Conservation (phyloP, 1,140 invertebrate species). For the Melitaea cinxia region DNA sequence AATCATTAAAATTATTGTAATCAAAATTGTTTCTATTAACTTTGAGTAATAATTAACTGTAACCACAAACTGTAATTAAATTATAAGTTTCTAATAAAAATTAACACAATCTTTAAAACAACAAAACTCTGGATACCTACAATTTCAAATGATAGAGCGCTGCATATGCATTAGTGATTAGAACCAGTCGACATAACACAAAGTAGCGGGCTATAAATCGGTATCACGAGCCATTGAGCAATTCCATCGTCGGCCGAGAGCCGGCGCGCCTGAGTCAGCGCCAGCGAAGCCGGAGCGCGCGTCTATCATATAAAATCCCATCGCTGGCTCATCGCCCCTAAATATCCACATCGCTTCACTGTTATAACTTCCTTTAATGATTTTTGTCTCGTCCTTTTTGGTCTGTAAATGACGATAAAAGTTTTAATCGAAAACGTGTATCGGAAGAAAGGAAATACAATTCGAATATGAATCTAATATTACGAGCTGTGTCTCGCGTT, state of each 20-base stretch:
- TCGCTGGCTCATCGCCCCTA: background rate
- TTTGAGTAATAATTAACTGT: no score
- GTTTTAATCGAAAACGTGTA: background rate
- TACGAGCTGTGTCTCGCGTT: no score
- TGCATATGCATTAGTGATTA: constrained; percentile 4
- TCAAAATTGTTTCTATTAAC: no score
- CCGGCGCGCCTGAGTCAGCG: no score
- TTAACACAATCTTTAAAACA: no score
- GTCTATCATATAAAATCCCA: constrained; percentile 10
- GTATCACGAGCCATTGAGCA: constrained; percentile 34
- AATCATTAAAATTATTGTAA: no score
- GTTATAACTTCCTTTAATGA: background rate
- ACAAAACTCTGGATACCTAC: no score
- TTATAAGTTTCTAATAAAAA: no score
- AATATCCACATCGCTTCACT: background rate
- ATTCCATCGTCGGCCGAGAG: constrained; percentile 20
- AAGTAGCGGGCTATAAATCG: constrained; percentile 19
- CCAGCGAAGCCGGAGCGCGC: background rate
- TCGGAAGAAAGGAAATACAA: no score
- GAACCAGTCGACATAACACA: constrained; percentile 7
- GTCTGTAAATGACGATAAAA: background rate
- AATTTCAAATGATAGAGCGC: no score
- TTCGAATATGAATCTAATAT: no score
- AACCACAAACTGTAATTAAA: no score
- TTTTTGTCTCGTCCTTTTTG: background rate